Conservation (phyloP, 2,888 invertebrate species). For the Acheta domesticus region DNA sequence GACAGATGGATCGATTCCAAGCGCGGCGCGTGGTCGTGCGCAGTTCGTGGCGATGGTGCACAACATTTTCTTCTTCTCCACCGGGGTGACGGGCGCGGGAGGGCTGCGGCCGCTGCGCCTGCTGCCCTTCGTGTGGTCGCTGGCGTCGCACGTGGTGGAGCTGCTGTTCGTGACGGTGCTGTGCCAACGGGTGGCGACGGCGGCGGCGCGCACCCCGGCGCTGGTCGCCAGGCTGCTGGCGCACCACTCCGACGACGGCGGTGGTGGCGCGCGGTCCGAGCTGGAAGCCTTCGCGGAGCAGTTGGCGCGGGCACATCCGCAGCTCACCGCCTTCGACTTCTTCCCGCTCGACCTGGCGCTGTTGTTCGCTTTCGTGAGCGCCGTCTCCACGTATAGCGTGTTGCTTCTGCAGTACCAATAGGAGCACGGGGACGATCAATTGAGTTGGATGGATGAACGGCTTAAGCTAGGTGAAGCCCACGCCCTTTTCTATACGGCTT, state of each 20-base stretch:
- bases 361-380: not conserved
- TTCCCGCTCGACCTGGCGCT: not conserved
- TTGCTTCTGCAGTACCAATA: not conserved
- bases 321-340: not conserved
- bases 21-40: not conserved
- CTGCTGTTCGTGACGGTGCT: not conserved
- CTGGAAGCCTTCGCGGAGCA: not conserved
- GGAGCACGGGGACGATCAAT: too few species aligned
- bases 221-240: not conserved
- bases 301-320: not conserved
- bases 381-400: not conserved
- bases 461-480: too few species aligned
- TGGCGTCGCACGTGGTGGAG: not conserved
- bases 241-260: not conserved
- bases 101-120: not conserved
- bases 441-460: too few species aligned
- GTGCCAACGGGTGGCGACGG: not conserved
- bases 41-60: slow-evolving; percentile 18
- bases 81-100: not conserved
- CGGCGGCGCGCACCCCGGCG: not conserved
- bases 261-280: not conserved
- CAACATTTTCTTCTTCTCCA: not conserved
- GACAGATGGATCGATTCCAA: too few species aligned
- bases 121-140: not conserved
- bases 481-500: too few species aligned